phyloP scores from a whole-genome alignment of 64 coral and sea anemone species.

The Porites lutea region DNA sequence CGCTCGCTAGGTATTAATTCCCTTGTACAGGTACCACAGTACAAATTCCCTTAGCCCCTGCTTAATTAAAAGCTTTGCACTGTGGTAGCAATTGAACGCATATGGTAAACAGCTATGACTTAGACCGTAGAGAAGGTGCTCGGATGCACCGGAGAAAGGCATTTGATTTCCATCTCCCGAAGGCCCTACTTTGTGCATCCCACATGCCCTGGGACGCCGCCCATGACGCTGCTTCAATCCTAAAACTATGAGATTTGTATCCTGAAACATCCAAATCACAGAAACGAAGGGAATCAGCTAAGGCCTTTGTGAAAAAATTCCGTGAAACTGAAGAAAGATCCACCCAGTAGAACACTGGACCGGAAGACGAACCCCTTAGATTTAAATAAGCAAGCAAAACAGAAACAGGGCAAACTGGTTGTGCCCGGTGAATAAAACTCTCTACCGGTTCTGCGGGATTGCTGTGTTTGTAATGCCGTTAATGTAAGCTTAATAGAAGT shows the following conservation, averaged over 20 bases:
- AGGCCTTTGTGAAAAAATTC: neutral
- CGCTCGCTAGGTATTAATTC: neutral
- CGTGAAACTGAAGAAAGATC: slow-evolving; percentile 18
- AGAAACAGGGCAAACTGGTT: slow-evolving; percentile 33
- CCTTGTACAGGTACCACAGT: neutral
- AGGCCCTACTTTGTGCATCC: slow-evolving; percentile 26
- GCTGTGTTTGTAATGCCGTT: slow-evolving; percentile 38
- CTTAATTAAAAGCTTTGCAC: neutral
- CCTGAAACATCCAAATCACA: neutral
- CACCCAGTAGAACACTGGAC: slow-evolving; percentile 27
- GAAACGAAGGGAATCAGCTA: neutral
- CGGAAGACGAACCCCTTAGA: neutral
- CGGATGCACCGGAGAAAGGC: slow-evolving; percentile 18
- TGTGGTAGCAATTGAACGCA: neutral
- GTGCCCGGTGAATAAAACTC: slow-evolving; percentile 22
- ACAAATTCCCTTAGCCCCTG: neutral
- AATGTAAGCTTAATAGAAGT: slow-evolving; percentile 23
- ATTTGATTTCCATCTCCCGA: slow-evolving; percentile 67
- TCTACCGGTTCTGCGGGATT: slow-evolving; percentile 13
- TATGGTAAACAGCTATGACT: neutral
- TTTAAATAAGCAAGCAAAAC: neutral
- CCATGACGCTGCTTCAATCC: slow-evolving; percentile 43
- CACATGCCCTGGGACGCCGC: slow-evolving; percentile 32
- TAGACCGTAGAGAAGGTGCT: neutral
- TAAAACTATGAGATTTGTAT: slow-evolving; percentile 50